Conservation (phyloP, 64 coral and sea anemone species). For the Dendronephthya gigantea region DNA sequence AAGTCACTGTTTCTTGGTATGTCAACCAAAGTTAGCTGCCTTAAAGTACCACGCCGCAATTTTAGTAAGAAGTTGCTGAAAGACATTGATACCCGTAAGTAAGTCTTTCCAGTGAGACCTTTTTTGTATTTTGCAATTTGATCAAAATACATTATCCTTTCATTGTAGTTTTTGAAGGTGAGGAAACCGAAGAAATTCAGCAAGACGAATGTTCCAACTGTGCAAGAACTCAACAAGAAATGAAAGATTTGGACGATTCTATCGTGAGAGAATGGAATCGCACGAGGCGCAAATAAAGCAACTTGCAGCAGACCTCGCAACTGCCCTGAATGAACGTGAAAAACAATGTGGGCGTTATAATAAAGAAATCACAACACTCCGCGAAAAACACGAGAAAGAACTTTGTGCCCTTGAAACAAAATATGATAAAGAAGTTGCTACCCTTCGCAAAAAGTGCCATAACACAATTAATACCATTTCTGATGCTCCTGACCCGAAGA, state of each 20-base stretch:
- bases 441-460: background rate
- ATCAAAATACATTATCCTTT: background rate
- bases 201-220: background rate
- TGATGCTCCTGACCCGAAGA: background rate
- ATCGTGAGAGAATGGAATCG: background rate
- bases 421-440: background rate
- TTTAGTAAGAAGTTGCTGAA: background rate
- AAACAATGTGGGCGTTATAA: background rate
- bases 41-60: background rate
- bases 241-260: background rate
- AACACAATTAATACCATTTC: background rate
- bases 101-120: background rate
- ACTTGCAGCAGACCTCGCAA: background rate
- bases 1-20: background rate
- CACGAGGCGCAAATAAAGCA: background rate
- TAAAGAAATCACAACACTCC: background rate
- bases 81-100: background rate
- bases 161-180: background rate
- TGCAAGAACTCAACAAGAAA: background rate
- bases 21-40: background rate
- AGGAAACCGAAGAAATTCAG: background rate
- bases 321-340: background rate
- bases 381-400: background rate
- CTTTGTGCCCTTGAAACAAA: background rate
- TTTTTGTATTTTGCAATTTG: background rate